These are phyloP conservation scores for Halictus ligatus DNA, from an alignment of 2,888 invertebrate species.

Conservation along the genomic window DNA sequence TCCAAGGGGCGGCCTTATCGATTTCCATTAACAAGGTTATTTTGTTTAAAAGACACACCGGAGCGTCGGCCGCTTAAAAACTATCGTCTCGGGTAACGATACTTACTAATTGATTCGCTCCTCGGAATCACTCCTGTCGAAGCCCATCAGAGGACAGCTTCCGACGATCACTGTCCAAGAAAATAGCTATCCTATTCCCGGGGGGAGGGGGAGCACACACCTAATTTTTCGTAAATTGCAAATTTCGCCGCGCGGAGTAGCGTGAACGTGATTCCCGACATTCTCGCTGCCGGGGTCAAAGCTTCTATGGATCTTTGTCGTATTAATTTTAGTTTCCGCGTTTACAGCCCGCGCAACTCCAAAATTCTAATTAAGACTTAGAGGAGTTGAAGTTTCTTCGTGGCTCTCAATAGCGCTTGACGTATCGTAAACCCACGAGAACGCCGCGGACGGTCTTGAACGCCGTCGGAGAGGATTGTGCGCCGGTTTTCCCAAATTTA, in stretches of 20 bases:
- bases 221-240: background rate
- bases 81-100: background rate
- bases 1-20: background rate
- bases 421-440: constrained; percentile 22
- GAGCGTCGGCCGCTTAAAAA: background rate
- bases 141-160: background rate
- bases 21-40: constrained; percentile 10
- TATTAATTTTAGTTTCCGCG: constrained; percentile 19
- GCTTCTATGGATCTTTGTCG: constrained; percentile 5
- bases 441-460: constrained; percentile 5
- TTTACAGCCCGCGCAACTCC: constrained; percentile 14
- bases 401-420: constrained; percentile 14
- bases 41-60: background rate
- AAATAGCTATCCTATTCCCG: background rate
- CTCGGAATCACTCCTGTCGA: background rate
- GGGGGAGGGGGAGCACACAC: too few species aligned
- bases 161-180: background rate
- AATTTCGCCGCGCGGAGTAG: background rate
- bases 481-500: constrained; percentile 12
- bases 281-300: background rate
- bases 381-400: constrained; percentile 19
- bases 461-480: background rate
- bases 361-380: constrained; percentile 21
- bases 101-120: background rate
- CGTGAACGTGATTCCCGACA: background rate